Percentiles rank a stretch among this genome's conserved stretches.
These are phyloP conservation scores for Hypomesus transpacificus DNA, from an alignment of 2,113 vertebrate species.

Conservation along the genomic window DNA sequence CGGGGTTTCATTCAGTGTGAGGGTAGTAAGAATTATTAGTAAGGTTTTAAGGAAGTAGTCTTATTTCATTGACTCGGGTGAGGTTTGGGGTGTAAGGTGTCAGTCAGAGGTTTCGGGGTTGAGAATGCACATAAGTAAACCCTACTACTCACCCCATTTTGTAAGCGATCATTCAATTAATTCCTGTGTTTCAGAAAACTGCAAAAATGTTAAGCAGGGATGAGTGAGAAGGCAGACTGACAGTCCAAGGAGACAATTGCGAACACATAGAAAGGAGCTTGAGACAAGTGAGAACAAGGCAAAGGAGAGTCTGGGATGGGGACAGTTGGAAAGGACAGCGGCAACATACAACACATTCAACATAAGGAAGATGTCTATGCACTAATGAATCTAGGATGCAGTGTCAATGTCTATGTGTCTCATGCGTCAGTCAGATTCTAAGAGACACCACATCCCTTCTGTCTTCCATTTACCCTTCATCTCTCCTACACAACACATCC, in stretches of 20 bases:
- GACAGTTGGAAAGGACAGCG: conserved; percentile 48
- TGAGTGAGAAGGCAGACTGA: conserved; percentile 70
- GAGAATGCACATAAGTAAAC: conserved; percentile 58
- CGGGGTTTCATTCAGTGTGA: conserved; percentile 51
- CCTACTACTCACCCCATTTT: conserved; percentile 73
- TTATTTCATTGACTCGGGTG: conserved; percentile 30
- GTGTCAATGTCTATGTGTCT: no score
- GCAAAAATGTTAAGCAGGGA: conserved; percentile 73
- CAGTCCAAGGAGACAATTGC: conserved; percentile 31
- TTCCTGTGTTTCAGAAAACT: conserved; percentile 81
- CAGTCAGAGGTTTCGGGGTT: conserved; percentile 13
- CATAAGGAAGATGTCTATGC: conserved; percentile 11
- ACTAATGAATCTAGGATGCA: no score
- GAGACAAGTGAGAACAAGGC: conserved; percentile 48
- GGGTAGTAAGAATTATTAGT: conserved; percentile 44
- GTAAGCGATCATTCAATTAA: conserved; percentile 77
- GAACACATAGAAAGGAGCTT: conserved; percentile 45
- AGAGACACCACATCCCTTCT: no score
- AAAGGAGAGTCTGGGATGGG: conserved; percentile 51
- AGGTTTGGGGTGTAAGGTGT: conserved; percentile 21
- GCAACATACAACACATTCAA: conserved; percentile 47
- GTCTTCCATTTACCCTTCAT: no score
- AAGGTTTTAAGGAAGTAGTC: conserved; percentile 16
- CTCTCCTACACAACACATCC: no score
- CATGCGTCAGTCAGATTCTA: no score